Conservation (phyloP, 1,140 invertebrate genomes). For the Akabosia matsudoensis region DNA sequence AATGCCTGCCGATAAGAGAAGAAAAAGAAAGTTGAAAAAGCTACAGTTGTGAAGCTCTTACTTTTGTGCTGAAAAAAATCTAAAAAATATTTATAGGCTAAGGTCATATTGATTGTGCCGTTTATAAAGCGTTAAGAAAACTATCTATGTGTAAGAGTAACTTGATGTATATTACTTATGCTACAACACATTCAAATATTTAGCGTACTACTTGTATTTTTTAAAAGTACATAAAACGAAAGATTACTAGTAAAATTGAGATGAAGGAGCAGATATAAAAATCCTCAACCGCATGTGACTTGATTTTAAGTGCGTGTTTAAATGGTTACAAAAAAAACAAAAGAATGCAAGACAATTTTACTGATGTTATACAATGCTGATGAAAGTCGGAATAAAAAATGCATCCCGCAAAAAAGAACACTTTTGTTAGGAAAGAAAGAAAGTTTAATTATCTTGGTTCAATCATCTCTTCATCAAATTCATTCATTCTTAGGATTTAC, state of each 20-base stretch:
- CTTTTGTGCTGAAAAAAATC: conserved; percentile 7
- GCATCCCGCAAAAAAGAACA: conserved; percentile 9
- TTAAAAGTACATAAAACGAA: conserved; percentile 1
- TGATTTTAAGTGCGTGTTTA: not conserved
- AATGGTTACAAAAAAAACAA: not conserved
- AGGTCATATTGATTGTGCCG: not conserved
- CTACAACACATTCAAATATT: not conserved
- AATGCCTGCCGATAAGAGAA: conserved; percentile 9
- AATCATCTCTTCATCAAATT: too few relatives aligned
- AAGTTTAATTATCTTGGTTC: not conserved
- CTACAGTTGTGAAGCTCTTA: not conserved
- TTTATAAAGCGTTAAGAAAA: not conserved
- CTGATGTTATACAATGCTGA: conserved; percentile 20
- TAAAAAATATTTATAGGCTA: not conserved
- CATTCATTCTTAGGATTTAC: too few relatives aligned
- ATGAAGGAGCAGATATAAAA: not conserved
- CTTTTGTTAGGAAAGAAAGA: not conserved
- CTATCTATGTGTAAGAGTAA: not conserved
- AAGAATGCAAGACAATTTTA: conserved; percentile 23
- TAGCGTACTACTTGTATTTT: conserved; percentile 1
- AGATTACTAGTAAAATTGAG: not conserved
- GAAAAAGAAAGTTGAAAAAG: not conserved
- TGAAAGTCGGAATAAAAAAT: not conserved
- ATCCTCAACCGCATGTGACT: conserved; percentile 8
- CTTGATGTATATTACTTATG: not conserved